These are phyloP conservation scores for Drosophila nr. medialis DNA, from an alignment of 2,888 invertebrate species.

Conservation along the genomic window DNA sequence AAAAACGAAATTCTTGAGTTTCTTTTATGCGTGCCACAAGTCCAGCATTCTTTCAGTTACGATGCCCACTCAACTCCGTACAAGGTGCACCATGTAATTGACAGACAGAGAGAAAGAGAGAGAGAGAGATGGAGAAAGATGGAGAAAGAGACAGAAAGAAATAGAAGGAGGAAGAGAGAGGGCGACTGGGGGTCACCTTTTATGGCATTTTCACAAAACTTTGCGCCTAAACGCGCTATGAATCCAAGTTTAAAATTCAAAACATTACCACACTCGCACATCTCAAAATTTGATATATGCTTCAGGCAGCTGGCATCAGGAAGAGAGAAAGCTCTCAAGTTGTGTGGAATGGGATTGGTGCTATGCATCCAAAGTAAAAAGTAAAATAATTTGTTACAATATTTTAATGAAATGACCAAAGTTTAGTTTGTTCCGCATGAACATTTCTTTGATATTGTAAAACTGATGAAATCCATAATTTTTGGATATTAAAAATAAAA, in stretches of 20 bases:
- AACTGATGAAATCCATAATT: not conserved
- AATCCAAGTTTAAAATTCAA: conserved; percentile 47
- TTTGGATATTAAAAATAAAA: not conserved
- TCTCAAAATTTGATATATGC: conserved; percentile 6
- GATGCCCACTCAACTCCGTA: not conserved
- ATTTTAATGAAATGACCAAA: not conserved
- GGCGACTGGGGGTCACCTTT: conserved; percentile 43
- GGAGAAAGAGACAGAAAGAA: not conserved
- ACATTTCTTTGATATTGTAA: not conserved
- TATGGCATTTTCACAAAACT: conserved; percentile 54
- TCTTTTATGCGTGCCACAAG: conserved; percentile 43
- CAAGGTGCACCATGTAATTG: conserved; percentile 62
- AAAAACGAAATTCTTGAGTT: conserved; percentile 50
- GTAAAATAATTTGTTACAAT: not conserved
- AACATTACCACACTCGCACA: conserved; percentile 24
- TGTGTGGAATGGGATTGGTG: not conserved
- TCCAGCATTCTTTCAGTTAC: conserved; percentile 23
- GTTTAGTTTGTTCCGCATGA: not conserved
- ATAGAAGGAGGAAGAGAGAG: not conserved
- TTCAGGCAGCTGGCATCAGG: not conserved
- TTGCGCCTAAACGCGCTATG: conserved; percentile 68
- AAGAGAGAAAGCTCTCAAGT: not conserved
- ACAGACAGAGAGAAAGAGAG: conserved; percentile 15
- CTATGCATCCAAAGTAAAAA: not conserved
- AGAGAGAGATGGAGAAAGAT: not conserved